These are phyloP conservation scores for Drosophila rubida DNA, from an alignment of 2,888 invertebrate species.

Conservation along the genomic window DNA sequence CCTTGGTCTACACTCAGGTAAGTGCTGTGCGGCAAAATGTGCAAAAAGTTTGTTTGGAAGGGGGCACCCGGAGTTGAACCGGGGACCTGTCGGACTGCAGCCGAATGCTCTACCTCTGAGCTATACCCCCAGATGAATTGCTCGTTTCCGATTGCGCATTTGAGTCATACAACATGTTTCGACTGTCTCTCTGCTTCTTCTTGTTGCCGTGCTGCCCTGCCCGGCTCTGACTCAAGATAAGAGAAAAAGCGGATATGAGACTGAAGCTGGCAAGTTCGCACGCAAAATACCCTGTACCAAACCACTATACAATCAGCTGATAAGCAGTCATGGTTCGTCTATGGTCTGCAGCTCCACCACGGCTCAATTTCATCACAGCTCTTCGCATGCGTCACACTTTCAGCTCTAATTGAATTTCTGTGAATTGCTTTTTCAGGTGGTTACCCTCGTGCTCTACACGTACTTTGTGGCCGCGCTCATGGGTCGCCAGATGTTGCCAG, in stretches of 20 bases:
- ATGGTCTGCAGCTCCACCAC: not conserved
- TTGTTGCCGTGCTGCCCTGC: not conserved
- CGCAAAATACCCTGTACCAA: not conserved
- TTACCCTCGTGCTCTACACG: conserved; percentile 95
- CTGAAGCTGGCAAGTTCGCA: conserved; percentile 1
- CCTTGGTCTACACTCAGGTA: conserved; percentile 96
- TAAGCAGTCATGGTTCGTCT: not conserved
- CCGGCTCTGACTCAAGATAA: conserved; percentile 28
- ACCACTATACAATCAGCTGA: not conserved
- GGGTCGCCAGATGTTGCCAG: conserved; percentile 93
- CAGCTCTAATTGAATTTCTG: conserved; percentile 3
- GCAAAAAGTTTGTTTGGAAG: conserved; percentile 1
- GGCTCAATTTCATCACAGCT: not conserved
- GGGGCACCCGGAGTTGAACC: conserved; percentile 65
- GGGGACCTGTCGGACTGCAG: conserved; percentile 79
- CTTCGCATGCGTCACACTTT: not conserved
- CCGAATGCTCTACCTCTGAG: conserved; percentile 79
- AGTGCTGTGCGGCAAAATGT: conserved; percentile 59
- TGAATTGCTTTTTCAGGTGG: conserved; percentile 88
- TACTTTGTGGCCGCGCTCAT: conserved; percentile 95
- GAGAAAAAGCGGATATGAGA: conserved; percentile 25
- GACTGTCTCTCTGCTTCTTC: not conserved
- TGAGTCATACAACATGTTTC: conserved; percentile 3
- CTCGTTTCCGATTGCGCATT: not conserved
- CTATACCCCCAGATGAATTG: conserved; percentile 63